Conservation (phyloP, 2,797 vertebrate species). For the Lemur catta region DNA sequence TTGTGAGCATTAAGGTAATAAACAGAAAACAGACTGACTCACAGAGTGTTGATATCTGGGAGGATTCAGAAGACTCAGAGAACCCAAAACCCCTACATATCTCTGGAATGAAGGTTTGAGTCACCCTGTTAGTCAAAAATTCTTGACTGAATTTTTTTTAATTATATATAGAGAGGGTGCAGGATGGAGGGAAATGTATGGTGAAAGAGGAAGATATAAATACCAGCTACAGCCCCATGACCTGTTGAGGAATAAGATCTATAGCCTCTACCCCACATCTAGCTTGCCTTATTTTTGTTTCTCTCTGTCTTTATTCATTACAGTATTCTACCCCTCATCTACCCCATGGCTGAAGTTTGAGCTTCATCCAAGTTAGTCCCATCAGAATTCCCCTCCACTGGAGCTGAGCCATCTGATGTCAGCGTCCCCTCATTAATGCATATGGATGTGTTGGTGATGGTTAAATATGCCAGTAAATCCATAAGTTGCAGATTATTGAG, state of each 20-base stretch:
- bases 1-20: neutral
- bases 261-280: neutral
- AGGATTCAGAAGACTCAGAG: neutral
- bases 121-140: neutral
- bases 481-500: neutral
- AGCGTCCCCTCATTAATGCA: neutral
- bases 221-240: neutral
- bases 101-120: slow-evolving; percentile 16
- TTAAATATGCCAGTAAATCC: neutral
- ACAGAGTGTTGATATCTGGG: neutral
- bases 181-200: neutral
- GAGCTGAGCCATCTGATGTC: neutral
- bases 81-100: neutral
- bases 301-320: neutral
- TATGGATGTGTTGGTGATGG: neutral
- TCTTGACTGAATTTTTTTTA: neutral
- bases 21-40: neutral
- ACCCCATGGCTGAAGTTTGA: neutral
- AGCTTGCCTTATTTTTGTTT: neutral
- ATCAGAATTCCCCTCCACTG: neutral
- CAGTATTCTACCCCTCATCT: neutral
- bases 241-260: neutral
- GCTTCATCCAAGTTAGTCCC: neutral
- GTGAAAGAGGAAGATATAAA: neutral
- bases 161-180: neutral